Base-by-base conservation (phyloP, 2,113 vertebrate genomes). In the Anser brachyrhynchus region DNA sequence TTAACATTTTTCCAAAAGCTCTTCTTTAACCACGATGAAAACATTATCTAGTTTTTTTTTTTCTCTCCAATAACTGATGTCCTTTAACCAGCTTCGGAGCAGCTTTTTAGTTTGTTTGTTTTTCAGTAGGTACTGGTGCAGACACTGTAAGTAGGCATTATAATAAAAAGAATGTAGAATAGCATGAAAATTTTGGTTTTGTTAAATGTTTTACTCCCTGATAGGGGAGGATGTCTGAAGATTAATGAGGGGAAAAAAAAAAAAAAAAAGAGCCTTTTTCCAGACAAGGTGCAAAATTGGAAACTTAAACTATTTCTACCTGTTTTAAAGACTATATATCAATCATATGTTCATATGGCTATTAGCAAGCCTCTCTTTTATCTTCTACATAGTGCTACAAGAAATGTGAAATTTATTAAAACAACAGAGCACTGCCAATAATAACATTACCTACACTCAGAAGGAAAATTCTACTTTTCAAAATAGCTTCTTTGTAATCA, bases 371-470 rank as follows among this genome's bases (percentile, higher is more conserved):
- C 29, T 66, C 44, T 3, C 6, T n/a, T 87, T 84, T 29, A 37
- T 46, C 22, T 59, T 58, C 70, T 44, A 2, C 20, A 91, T 67
- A 13, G 72, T 64, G 58, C 37, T 66, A 84, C 25, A 12, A 11
- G 1, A 21, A 77, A 70, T 22, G 8, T 31, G 33, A 41, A 62
- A 82, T 58, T 82, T 74, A 78, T 43, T n/a, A 58, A 92, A 92
- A 74, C 5, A 46, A 35, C 46, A 14, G 78, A 62, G 19, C 46
- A 33, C 17, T 78, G 21, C 37, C 66, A 82, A n/a, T 43, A 66
- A 37, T 25, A 44, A 37, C 5, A 1, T 59, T 70, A 73, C 18
- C 43, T n/a, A 46, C 5, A 46, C 0, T 0, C 13, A 77, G 58
- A 87, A 49, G 33, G 44, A 70, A 52, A 90, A 71, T 4, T 9